Evolutionary conservation across 1,140 invertebrate genomes (phyloP).

Genomic region (Idris sp.): DNA sequence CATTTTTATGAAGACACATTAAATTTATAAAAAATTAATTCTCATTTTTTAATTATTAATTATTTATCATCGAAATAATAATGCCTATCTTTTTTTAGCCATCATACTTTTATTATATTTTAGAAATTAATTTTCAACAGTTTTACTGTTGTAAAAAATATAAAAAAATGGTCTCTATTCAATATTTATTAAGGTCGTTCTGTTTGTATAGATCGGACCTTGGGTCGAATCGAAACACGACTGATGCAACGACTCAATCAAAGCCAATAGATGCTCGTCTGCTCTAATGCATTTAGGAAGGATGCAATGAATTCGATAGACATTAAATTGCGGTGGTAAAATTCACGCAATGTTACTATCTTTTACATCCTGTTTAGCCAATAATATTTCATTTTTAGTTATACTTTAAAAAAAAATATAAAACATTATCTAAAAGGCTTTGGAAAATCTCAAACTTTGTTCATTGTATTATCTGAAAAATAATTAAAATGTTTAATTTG

Average conservation of each 20-base stretch:
- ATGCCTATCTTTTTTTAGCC: too few species aligned
- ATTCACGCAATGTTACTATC: conserved; percentile 46
- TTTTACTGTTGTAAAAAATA: conserved; percentile 16
- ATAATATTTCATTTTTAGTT: too few species aligned
- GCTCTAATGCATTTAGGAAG: conserved; percentile 70
- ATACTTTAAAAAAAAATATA: too few species aligned
- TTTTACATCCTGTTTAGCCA: conserved; percentile 60
- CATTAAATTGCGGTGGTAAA: conserved; percentile 59
- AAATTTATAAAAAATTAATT: too few species aligned
- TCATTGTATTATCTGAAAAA: too few species aligned
- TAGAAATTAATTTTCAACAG: too few species aligned
- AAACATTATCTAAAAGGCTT: too few species aligned
- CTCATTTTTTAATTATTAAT: too few species aligned
- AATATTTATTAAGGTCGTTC: conserved; percentile 68
- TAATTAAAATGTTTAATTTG: too few species aligned
- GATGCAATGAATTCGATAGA: conserved; percentile 63
- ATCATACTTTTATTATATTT: too few species aligned
- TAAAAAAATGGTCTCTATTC: conserved; percentile 59
- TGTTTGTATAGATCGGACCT: conserved; percentile 62
- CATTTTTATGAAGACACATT: neutral
- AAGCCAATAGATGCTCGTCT: conserved; percentile 70
- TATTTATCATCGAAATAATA: too few species aligned
- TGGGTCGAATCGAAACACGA: conserved; percentile 67
- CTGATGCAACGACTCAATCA: conserved; percentile 72
- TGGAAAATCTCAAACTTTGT: too few species aligned